phyloP scores from a whole-genome alignment of 2,113 vertebrate species.

The Hyla sarda region DNA sequence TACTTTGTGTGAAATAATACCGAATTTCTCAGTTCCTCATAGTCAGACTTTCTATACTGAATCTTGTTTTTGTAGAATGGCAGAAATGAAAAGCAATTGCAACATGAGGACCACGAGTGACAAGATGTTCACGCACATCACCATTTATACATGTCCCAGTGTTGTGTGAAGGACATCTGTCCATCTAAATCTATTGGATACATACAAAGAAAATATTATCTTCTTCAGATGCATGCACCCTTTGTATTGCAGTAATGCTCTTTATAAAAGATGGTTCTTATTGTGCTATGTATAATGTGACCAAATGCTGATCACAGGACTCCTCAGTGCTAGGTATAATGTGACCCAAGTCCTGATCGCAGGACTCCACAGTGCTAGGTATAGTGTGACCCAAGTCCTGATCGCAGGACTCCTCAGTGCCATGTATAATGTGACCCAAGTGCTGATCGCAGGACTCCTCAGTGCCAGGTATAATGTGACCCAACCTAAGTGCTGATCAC shows the following conservation, averaged over 20 bases:
- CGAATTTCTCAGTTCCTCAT: background rate
- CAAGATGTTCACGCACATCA: background rate
- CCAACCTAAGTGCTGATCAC: background rate
- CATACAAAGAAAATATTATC: background rate
- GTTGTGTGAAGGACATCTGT: background rate
- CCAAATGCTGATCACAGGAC: too few species aligned
- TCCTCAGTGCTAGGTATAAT: too few species aligned
- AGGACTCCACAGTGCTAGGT: too few species aligned
- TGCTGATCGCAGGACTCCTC: too few species aligned
- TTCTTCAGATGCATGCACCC: background rate
- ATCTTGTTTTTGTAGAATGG: background rate
- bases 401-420: too few species aligned
- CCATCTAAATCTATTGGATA: background rate
- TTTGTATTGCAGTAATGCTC: background rate
- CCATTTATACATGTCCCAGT: conserved; percentile 42
- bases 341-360: too few species aligned
- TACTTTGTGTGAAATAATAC: background rate
- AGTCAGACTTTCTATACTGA: background rate
- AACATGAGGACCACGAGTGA: too few species aligned
- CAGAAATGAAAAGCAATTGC: background rate
- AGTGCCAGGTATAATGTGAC: background rate
- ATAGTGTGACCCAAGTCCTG: too few species aligned
- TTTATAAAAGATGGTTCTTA: background rate
- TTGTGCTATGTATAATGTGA: too few species aligned
- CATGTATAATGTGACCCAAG: too few species aligned